Evolutionary conservation across 2,113 vertebrate species (phyloP).

Genomic region (Motacilla alba): DNA sequence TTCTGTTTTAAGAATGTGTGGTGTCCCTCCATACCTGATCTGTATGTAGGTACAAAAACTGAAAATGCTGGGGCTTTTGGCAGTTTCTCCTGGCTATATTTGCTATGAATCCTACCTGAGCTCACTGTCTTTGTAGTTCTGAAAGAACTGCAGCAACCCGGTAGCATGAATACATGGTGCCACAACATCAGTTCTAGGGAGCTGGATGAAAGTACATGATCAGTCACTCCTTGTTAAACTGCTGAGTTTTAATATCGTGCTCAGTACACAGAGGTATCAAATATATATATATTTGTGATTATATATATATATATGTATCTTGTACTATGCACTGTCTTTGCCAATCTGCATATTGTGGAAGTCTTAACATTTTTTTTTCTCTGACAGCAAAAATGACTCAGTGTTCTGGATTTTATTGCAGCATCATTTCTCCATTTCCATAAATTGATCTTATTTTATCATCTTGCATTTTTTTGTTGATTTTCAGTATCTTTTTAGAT

Average conservation of each 20-base stretch:
- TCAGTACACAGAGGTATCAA: not conserved
- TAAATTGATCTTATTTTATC: not conserved
- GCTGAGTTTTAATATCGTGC: not conserved
- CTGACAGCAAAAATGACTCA: not conserved
- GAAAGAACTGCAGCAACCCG: not conserved
- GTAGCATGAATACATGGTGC: accelerated
- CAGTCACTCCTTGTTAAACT: not conserved
- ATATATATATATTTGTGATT: not conserved
- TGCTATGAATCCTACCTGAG: not conserved
- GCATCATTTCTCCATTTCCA: not conserved
- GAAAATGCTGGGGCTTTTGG: not conserved
- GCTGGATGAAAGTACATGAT: not conserved
- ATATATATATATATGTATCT: not conserved
- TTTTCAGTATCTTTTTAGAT: not conserved
- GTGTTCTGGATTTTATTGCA: not conserved
- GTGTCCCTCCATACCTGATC: not conserved
- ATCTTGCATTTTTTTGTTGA: not conserved
- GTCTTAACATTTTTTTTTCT: not conserved
- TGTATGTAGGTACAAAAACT: not conserved
- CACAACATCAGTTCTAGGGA: not conserved
- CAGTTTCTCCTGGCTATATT: not conserved
- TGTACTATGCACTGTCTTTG: not conserved
- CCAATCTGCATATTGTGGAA: not conserved
- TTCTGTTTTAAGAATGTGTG: not conserved
- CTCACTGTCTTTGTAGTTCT: not conserved